Base-by-base conservation (phyloP, 2,888 invertebrate species). In the Tipula confusa region DNA sequence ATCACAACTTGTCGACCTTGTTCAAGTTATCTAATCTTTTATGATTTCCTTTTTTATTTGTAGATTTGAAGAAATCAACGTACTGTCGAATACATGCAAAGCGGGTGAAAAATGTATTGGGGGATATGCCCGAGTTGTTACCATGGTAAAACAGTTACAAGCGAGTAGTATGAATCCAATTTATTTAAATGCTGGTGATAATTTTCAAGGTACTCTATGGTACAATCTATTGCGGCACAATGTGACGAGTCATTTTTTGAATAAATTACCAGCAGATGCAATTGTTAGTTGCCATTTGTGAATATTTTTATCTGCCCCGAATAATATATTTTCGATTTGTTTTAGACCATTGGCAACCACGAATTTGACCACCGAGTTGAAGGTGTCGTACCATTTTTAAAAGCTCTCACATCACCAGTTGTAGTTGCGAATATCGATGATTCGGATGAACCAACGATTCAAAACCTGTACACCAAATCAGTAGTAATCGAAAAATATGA, bases 151-250 rank as follows among this genome's bases (percentile, higher is more conserved):
- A 7, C 87, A 88, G 28, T 86, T 92, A 43, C 87, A 90, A 0
- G 86, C 88, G 1, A 31, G n/a, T 9, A 29, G 6, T 80, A 87
- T 89, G 85, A 91, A 93, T 85, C 91, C 94, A 0, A 88, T 97
- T 28, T 92, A 95, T 36, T 88, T 97, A 84, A 95, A 96, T 87
- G 96, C 94, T 0, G 96, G 96, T 0, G 96, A 96, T 88, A 94
- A 94, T 87, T 97, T 93, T 88, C 95, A 96, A 87, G 96, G 96
- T 0, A 96, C 96, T 0, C 90, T 95, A n/a, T 96, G 95, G 94
- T 96, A 95, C 87, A 93, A 93, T 15, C 86, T 94, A 4, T 91
- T 93, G n/a, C 92, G 93, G 86, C 94, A 94, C 93, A 93, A 93
- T 85, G 92, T 94, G 0, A 95, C 95, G 0, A 93, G 94, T 83